Base-by-base conservation (phyloP, 2,888 invertebrate genomes). In the Sussaba pulchella region DNA sequence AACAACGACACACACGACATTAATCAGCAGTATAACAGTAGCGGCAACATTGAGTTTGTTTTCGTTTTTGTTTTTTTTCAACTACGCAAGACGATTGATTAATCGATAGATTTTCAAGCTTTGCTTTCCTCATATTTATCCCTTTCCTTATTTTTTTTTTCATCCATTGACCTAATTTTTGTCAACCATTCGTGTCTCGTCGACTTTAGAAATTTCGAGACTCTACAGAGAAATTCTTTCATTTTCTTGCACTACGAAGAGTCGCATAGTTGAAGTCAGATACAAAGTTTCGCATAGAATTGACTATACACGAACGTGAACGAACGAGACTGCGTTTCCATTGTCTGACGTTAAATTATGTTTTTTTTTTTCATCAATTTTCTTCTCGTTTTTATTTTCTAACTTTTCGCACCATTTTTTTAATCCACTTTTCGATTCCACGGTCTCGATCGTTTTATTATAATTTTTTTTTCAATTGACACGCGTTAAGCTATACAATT, bases 1-100 rank as follows among this genome's bases (percentile, higher is more conserved):
- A 90, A 90, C 91, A 91, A 90, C 89, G 89, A 91, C 91, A 90
- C 88, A 91, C 88, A 91, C 89, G 89, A 91, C 91, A 92, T 92
- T 91, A 90, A 89, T 87, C 87, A 91, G 88, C 89, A 67, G 81
- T 83, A 85, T 88, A 90, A 88, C 87, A 87, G 86, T 87, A 89
- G 90, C 88, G 87, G 86, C 86, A 86, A 88, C 85, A 88, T 85
- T 31, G 31, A 31, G 2, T 5, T 31, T 31, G 2, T 31, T 31
- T 31, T 31, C 31, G 6, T 31, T 2, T 5, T 31, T 31, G 2
- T 31, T 36, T 81, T 85, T 85, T 67, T 69, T 81, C 67, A 17
- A 66, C 64, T 73, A 83, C 50, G 66, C 64, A 71, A 78, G 66
- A 83, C 66, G 63, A 82, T 80, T 76, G 82, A 79, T 57, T 82